Evolutionary conservation across 2,113 vertebrate genomes (phyloP).

Genomic region (Dissostichus mawsoni): DNA sequence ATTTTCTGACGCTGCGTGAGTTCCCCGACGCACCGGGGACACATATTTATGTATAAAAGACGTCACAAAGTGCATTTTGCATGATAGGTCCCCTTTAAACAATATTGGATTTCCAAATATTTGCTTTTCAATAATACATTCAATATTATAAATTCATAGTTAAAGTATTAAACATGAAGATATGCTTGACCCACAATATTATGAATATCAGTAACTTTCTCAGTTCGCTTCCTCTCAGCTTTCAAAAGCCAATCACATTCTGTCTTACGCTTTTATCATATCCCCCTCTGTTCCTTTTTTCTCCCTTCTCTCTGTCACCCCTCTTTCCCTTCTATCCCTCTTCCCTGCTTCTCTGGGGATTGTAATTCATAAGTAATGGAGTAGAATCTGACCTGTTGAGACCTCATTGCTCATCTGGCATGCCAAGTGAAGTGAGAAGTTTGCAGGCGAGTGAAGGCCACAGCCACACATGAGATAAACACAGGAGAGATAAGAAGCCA

Average conservation of each 20-base stretch:
- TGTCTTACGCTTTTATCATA: background rate
- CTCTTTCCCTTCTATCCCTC: background rate
- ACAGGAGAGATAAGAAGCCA: conserved; percentile 21
- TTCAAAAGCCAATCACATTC: background rate
- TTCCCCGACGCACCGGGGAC: no score
- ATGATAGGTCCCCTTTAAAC: no score
- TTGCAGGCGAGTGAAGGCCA: conserved; percentile 22
- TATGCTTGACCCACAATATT: background rate
- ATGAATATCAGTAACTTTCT: background rate
- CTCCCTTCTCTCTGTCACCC: background rate
- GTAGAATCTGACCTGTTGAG: conserved; percentile 14
- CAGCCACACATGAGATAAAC: conserved; percentile 35
- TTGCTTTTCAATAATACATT: background rate
- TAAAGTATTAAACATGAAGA: background rate
- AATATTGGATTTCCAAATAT: background rate
- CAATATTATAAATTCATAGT: background rate
- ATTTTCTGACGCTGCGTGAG: no score
- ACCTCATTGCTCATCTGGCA: conserved; percentile 17
- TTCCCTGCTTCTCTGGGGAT: conserved; percentile 7
- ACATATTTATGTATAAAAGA: no score
- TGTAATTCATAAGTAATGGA: background rate
- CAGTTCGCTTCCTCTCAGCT: background rate
- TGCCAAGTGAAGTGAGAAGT: conserved; percentile 35
- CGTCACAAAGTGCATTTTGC: no score
- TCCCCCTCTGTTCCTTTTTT: background rate